phyloP scores from a whole-genome alignment of 2,113 vertebrate genomes.

The Orcinus orca region DNA sequence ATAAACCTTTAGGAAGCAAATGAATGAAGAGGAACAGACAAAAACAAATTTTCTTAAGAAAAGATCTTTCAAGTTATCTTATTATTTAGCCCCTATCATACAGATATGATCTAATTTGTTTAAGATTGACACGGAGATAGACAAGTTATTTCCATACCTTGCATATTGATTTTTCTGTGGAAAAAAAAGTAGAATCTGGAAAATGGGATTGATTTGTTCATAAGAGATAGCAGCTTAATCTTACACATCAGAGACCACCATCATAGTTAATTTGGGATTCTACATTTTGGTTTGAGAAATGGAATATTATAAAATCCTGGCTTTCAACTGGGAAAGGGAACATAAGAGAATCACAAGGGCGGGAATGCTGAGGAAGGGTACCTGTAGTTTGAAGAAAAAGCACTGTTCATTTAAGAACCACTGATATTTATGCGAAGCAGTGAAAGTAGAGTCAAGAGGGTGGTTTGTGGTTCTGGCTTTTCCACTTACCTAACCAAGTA shows the following conservation, averaged over 20 bases:
- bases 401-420: background rate
- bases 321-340: background rate
- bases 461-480: background rate
- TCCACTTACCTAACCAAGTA: background rate
- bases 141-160: background rate
- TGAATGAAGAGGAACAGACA: background rate
- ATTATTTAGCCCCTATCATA: background rate
- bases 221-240: background rate
- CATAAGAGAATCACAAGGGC: background rate
- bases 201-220: background rate
- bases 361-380: background rate
- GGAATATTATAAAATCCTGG: background rate
- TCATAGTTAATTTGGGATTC: background rate
- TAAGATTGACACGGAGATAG: background rate
- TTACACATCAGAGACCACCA: background rate
- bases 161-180: background rate
- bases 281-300: background rate
- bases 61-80: background rate
- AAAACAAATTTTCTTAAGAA: background rate
- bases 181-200: background rate
- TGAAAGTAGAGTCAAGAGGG: background rate
- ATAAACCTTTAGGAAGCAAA: background rate
- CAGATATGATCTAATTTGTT: background rate
- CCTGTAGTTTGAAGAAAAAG: background rate
- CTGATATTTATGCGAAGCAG: background rate